A percentile compares a stretch with the other conserved stretches of the same genome.
phyloP scores from a whole-genome alignment of 2,113 vertebrate genomes.

The Menura novaehollandiae region DNA sequence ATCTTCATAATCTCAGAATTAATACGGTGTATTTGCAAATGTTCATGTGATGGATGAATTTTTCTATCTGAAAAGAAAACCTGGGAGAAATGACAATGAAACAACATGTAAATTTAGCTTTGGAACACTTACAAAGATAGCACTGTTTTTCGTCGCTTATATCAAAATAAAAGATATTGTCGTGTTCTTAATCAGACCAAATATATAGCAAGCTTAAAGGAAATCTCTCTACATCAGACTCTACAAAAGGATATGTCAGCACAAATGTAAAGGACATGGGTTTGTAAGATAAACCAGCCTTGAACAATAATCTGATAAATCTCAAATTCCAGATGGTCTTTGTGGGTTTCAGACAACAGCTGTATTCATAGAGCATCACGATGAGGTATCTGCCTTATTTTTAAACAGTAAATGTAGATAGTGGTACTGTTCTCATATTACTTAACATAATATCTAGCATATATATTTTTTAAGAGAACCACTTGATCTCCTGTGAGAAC shows the following conservation, averaged over 20 bases:
- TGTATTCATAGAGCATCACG: neutral
- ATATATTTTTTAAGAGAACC: neutral
- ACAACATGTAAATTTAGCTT: neutral
- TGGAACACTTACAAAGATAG: neutral
- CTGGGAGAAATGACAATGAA: slow-evolving; percentile 16
- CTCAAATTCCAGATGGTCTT: neutral
- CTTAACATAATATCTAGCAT: neutral
- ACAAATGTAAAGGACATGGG: neutral
- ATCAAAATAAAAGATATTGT: neutral
- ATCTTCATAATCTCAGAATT: neutral
- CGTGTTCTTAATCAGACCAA: neutral
- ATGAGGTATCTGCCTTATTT: neutral
- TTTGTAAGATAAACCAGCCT: neutral
- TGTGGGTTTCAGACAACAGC: neutral
- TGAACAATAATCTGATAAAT: slow-evolving; percentile 13
- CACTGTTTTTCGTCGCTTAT: neutral
- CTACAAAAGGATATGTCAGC: neutral
- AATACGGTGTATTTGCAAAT: neutral
- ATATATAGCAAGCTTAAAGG: neutral
- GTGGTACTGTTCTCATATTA: neutral
- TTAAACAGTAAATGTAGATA: neutral
- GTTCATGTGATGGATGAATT: neutral
- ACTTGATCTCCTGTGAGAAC: neutral
- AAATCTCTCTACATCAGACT: neutral
- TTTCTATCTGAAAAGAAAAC: neutral